Conservation (phyloP, 2,888 invertebrate genomes). For the Yponomeuta evonymella region DNA sequence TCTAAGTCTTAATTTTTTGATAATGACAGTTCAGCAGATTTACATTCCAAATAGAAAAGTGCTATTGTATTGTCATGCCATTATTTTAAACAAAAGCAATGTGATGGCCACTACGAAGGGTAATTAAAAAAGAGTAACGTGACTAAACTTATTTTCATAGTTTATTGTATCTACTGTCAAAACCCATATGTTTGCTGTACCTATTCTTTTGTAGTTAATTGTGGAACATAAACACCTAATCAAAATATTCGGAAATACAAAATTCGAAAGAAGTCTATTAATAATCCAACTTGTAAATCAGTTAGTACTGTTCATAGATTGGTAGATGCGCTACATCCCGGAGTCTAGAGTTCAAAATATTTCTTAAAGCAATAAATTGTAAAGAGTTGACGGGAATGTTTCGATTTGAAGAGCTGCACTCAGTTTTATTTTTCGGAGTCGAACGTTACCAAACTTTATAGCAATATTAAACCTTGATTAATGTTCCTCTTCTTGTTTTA, state of each 20-base stretch:
- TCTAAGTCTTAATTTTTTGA: too few species aligned
- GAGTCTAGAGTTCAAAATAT: conserved; percentile 37
- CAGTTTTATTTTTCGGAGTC: conserved; percentile 58
- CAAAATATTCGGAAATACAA: conserved; percentile 9
- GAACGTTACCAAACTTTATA: conserved; percentile 70
- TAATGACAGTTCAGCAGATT: neutral
- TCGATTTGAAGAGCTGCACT: conserved; percentile 76
- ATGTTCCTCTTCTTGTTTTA: conserved; percentile 77
- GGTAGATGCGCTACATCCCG: conserved; percentile 73
- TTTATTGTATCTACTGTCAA: neutral
- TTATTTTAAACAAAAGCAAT: neutral
- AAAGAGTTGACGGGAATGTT: conserved; percentile 52
- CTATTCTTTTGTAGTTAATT: conserved; percentile 2
- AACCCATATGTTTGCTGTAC: neutral
- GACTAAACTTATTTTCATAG: neutral
- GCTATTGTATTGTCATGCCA: neutral
- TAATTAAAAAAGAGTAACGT: neutral
- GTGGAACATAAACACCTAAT: neutral
- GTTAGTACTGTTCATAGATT: conserved; percentile 62
- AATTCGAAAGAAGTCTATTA: conserved; percentile 32
- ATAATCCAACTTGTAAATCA: conserved; percentile 48
- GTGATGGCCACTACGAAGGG: conserved; percentile 10
- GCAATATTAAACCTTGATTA: conserved; percentile 72
- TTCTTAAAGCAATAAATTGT: conserved; percentile 27
- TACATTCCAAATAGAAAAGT: conserved; percentile 5